Base-by-base conservation (phyloP, 30 jellyfish, hydroid and myxozoan species). In the Catostylus mosaicus region DNA sequence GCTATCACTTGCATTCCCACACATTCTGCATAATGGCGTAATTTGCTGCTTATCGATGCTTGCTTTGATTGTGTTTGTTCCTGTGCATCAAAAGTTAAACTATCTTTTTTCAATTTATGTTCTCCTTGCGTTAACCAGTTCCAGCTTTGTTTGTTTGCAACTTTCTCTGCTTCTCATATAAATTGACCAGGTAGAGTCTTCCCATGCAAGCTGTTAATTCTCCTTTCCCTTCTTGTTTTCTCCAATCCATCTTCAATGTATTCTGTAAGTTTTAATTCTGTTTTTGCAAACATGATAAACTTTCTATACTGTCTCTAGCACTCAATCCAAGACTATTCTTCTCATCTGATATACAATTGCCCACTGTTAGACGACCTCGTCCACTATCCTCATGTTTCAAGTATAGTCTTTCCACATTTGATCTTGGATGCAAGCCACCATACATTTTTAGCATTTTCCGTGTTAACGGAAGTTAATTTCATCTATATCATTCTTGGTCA, bases 391-490 rank as follows among this genome's bases (percentile, higher is more conserved):
- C 30, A 8, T 71, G 19, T 9, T 24, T 24, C 83, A 23, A 14
- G 30, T 71, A 71, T 2, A 38, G 37, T 12, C 83, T 24, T 2
- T 37, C 83, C 6, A 71, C 83, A 71, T 71, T 71, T 36, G 30
- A 2, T 48, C 24, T 23, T 6, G 83, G 70, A 30, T 71, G 68
- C 65, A 71, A 2, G n/a, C 6, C 19, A 20, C 66, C 18, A 30
- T 65, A 8, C 32, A 45, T 30, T 3, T 7, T 71, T 9, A 71
- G 69, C 23, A 71, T 35, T 71, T 71, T 71, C 18, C 83, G 16
- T 2, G 83, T 71, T 71, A n/a, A n/a, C n/a, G 8, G 18, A 70
- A 5, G 83, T 71, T 71, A 3, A 71, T 45, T 7, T 16, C 24
- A 36, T 12, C 35, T 71, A 38, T 6, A 6, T 43, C 83, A 3